Evolutionary conservation across 2,113 vertebrate species (phyloP).

Genomic region (Aldabrachelys gigantea): DNA sequence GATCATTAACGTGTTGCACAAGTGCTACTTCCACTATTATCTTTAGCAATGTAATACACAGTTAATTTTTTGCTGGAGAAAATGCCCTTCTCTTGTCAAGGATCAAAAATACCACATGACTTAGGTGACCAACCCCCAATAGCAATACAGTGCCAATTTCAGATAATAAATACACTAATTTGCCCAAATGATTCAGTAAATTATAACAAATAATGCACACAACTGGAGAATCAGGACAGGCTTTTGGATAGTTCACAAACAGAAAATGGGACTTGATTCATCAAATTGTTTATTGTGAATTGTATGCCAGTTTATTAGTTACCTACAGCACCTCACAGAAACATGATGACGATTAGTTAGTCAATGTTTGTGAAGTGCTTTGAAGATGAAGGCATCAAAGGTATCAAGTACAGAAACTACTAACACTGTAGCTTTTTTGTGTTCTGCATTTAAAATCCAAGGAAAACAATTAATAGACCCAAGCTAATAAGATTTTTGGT

Average conservation of each 20-base stretch:
- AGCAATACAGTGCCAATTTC: not conserved
- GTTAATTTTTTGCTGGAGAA: not conserved
- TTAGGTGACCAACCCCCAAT: not conserved
- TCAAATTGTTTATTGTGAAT: not conserved
- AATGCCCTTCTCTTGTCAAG: not conserved
- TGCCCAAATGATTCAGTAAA: not conserved
- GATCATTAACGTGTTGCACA: not conserved
- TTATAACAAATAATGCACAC: not conserved
- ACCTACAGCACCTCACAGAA: constrained; percentile 9
- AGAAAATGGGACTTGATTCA: not conserved
- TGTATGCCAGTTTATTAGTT: constrained; percentile 18
- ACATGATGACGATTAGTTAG: not conserved
- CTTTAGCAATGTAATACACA: not conserved
- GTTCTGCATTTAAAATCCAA: constrained; percentile 3
- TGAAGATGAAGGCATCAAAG: not conserved
- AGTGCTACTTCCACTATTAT: not conserved
- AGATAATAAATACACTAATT: not conserved
- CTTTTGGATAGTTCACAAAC: not conserved
- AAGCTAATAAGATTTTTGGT: constrained; percentile 22
- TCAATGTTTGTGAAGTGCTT: constrained; percentile 9
- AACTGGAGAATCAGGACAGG: accelerated
- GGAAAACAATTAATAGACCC: constrained; percentile 20
- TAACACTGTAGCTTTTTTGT: constrained; percentile 6
- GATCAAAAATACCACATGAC: not conserved
- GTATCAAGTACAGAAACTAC: not conserved